Conservation (phyloP, 2,888 invertebrate species). For the Tromatobia lineatoria region DNA sequence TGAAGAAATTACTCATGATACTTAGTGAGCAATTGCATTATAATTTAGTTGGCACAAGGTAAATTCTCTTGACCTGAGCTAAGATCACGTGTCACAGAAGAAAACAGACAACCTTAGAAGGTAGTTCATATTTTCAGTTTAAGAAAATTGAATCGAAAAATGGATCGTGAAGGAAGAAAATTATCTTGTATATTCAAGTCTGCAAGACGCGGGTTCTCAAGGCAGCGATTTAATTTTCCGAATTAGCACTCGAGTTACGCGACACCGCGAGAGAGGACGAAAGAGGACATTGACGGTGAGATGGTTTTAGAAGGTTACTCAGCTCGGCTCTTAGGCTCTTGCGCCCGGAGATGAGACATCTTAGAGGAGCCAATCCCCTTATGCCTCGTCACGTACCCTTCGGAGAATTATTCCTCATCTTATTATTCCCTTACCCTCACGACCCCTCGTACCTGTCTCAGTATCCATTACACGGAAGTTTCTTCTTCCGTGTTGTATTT, state of each 20-base stretch:
- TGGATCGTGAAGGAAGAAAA: background rate
- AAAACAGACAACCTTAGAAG: background rate
- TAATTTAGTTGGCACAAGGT: too few species aligned
- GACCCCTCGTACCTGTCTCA: slow-evolving; percentile 21
- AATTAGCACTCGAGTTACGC: slow-evolving; percentile 57
- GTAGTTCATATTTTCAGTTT: background rate
- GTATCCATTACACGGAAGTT: background rate
- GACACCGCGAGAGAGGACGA: slow-evolving; percentile 42
- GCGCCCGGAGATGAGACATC: slow-evolving; percentile 46
- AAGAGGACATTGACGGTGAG: slow-evolving; percentile 45
- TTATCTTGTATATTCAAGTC: background rate
- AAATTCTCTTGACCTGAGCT: too few species aligned
- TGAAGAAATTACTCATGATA: too few species aligned
- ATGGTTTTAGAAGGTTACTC: slow-evolving; percentile 56
- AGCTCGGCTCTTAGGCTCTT: slow-evolving; percentile 8
- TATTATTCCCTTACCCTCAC: slow-evolving; percentile 23
- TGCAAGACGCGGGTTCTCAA: slow-evolving; percentile 7
- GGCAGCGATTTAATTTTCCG: slow-evolving; percentile 60
- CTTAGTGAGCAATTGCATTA: too few species aligned
- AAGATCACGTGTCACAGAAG: background rate
- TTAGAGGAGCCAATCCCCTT: slow-evolving; percentile 59
- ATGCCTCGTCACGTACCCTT: slow-evolving; percentile 65
- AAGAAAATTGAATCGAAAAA: background rate
- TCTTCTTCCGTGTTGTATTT: background rate
- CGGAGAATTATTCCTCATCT: slow-evolving; percentile 56